Base-by-base conservation (phyloP, 1,140 invertebrate genomes). In the Helicoverpa armigera region DNA sequence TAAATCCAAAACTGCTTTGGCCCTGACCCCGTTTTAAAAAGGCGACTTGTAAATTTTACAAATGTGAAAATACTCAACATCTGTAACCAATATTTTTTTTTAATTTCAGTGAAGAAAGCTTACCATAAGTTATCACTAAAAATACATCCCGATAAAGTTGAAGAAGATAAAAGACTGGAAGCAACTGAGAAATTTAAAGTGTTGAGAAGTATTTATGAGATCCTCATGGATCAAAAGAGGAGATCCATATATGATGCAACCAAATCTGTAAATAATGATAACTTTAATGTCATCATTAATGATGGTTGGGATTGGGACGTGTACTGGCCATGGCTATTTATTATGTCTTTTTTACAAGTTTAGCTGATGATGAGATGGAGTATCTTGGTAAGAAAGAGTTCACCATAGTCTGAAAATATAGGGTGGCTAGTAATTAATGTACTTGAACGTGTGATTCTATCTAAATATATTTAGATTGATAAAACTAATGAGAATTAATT, bases 151-250 rank as follows among this genome's bases (percentile, higher is more conserved):
- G 99, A 99, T 92, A 95, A 98, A 89, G 98, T 98, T 2, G 96
- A 96, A 14, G 97, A 97, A 82, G 94, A 95, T 48, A 96, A 98
- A 50, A 99, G 99, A 92, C 93, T 96, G 76, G 96, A 97, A 82
- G 97, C 98, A 0, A 99, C 98, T 18, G 97, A 98, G 90, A 99
- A 99, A 95, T 99, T 99, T 88, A 99, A 99, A 96, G 96, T 98
- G 0, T 95, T 99, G 11, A 97, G 98, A 0, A 97, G 97, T 91
- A 97, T 99, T 54, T 98, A 99, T 94, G 96, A 97, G 5, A 97
- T 99, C 82, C 95, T 99, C 0, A 98, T 97, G 70, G 98, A 99
- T 89, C 95, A 96, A 81, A 96, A 98, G 0, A 98, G 98, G 90
- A 96, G 98, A 73, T 96, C 96, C 53, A 91, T 98, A 13, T 99